Percentiles rank a stretch among this genome's conserved stretches.
Evolutionary conservation across 2,113 vertebrate genomes (phyloP).

Genomic region (Tyto alba): DNA sequence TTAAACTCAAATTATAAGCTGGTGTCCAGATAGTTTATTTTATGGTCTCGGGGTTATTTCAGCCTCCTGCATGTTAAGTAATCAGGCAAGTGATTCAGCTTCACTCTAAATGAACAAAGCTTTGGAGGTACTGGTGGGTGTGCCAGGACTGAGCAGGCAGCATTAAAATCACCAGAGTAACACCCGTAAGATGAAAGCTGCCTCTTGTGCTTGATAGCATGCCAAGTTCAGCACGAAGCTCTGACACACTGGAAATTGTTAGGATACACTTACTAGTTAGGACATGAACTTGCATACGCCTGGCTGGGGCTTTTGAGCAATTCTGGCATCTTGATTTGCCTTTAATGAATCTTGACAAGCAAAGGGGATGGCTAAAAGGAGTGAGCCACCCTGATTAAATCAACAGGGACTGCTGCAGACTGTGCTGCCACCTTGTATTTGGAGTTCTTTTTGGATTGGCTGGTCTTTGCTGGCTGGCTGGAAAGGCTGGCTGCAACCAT

Average conservation of each 20-base stretch:
- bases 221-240: constrained; percentile 52
- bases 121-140: constrained; percentile 48
- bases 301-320: constrained; percentile 37
- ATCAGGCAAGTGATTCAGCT: constrained; percentile 51
- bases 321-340: constrained; percentile 37
- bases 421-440: background rate
- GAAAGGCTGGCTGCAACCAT: rapidly evolving
- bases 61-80: constrained; percentile 28
- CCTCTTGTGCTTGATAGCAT: constrained; percentile 52
- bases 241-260: constrained; percentile 67
- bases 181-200: constrained; percentile 66
- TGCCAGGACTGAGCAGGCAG: constrained; percentile 56
- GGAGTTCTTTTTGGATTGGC: background rate
- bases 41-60: constrained; percentile 44
- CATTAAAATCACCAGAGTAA: constrained; percentile 50
- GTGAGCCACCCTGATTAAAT: background rate
- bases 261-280: constrained; percentile 60
- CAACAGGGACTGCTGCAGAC: background rate
- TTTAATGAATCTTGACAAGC: constrained; percentile 32
- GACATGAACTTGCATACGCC: constrained; percentile 46
- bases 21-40: constrained; percentile 28
- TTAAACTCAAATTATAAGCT: constrained; percentile 44
- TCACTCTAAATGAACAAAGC: constrained; percentile 1
- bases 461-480: background rate
- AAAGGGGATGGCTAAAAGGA: background rate